These are phyloP conservation scores for Syngnathoides biaculeatus DNA, from an alignment of 2,113 vertebrate genomes.

Conservation along the genomic window DNA sequence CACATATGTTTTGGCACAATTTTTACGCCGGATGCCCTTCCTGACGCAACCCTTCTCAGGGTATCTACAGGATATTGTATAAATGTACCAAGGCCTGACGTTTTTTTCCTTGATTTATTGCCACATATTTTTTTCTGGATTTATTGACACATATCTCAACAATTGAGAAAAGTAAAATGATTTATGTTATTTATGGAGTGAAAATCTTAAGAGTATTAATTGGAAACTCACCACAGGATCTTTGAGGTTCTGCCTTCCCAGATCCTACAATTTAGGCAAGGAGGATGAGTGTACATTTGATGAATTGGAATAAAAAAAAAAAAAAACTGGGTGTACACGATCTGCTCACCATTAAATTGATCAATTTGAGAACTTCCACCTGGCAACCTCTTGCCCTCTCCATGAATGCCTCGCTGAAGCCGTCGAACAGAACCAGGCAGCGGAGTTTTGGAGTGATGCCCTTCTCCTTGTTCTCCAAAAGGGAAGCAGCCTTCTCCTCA, in stretches of 20 bases:
- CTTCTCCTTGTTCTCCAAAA: conserved; percentile 73
- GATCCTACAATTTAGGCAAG: conserved; percentile 59
- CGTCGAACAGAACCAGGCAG: conserved; percentile 72
- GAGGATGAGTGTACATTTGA: conserved; percentile 24
- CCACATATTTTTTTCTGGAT: too few relatives aligned
- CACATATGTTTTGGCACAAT: too few relatives aligned
- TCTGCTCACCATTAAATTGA: conserved; percentile 70
- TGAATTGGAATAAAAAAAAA: background rate
- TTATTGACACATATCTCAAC: too few relatives aligned
- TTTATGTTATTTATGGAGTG: background rate
- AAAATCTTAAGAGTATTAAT: background rate
- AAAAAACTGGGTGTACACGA: conserved; percentile 7
- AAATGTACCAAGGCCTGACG: too few relatives aligned
- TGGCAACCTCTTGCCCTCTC: conserved; percentile 66
- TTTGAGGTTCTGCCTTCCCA: conserved; percentile 71
- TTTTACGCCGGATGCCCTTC: too few relatives aligned
- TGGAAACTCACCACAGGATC: conserved; percentile 72
- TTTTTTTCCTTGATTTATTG: too few relatives aligned
- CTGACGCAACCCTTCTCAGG: too few relatives aligned
- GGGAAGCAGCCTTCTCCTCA: conserved; percentile 68
- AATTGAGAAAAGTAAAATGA: too few relatives aligned
- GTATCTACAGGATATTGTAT: too few relatives aligned
- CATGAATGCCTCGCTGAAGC: conserved; percentile 60
- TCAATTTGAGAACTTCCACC: conserved; percentile 71
- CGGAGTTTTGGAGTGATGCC: conserved; percentile 63